A percentile compares a stretch with the other conserved stretches of the same genome.
Evolutionary conservation across 2,888 invertebrate species (phyloP).

Genomic region (Xestia rhomboidea): DNA sequence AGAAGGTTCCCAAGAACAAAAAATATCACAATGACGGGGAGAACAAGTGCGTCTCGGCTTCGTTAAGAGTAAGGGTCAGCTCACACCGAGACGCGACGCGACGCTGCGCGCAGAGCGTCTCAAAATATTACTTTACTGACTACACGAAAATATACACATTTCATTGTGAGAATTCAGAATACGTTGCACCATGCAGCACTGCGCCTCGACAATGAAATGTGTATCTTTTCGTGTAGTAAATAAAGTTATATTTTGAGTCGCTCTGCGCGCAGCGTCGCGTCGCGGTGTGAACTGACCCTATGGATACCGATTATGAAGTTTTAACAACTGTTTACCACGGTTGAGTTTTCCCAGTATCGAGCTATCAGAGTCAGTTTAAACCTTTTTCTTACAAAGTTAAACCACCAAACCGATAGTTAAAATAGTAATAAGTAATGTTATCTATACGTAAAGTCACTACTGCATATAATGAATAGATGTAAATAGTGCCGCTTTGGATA

Average conservation of each 20-base stretch:
- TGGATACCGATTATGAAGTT: background rate
- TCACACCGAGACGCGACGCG: slow-evolving; percentile 37
- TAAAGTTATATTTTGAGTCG: too few species aligned
- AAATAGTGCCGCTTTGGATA: slow-evolving; percentile 72
- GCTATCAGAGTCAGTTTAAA: background rate
- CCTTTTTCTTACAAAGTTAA: slow-evolving; percentile 27
- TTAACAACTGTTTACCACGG: background rate
- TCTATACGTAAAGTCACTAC: slow-evolving; percentile 68
- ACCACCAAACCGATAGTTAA: slow-evolving; percentile 43
- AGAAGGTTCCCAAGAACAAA: background rate
- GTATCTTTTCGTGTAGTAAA: too few species aligned
- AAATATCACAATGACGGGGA: background rate
- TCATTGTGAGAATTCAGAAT: too few species aligned
- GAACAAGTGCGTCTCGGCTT: background rate
- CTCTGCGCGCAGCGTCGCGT: too few species aligned
- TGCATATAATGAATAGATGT: slow-evolving; percentile 68
- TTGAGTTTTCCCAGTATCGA: background rate
- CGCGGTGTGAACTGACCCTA: too few species aligned
- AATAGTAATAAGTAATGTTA: slow-evolving; percentile 54
- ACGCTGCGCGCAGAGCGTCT: too few species aligned
- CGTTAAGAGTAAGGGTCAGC: slow-evolving; percentile 11
- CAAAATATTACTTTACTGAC: too few species aligned
- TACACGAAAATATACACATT: too few species aligned
- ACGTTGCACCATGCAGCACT: too few species aligned
- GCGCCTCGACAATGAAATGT: too few species aligned